A percentile compares a stretch with the other conserved stretches of the same genome.
These are phyloP conservation scores for Chloropsis cyanopogon DNA, from an alignment of 2,113 vertebrate genomes.

Conservation along the genomic window DNA sequence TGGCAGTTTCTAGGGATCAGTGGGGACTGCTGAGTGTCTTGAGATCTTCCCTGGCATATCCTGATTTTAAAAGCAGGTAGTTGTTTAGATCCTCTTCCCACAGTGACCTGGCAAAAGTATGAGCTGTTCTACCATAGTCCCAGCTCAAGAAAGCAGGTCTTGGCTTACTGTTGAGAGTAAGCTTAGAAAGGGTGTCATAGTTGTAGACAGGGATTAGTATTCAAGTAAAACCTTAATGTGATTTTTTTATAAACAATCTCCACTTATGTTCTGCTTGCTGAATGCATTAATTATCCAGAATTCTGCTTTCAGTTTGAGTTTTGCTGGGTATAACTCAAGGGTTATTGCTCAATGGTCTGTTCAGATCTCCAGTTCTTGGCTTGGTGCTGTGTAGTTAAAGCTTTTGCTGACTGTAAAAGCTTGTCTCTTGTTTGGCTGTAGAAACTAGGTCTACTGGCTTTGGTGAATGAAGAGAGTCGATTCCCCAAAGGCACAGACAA, in stretches of 20 bases:
- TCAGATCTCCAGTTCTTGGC: not conserved
- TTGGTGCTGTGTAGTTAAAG: not conserved
- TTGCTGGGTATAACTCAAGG: not conserved
- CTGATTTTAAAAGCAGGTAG: not conserved
- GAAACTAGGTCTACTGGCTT: slow-evolving; percentile 91
- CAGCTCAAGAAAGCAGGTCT: not conserved
- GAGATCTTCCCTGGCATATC: not conserved
- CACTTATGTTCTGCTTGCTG: not conserved
- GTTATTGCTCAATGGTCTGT: not conserved
- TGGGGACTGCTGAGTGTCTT: not conserved
- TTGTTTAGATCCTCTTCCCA: not conserved
- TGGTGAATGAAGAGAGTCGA: slow-evolving; percentile 92
- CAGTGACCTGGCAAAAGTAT: not conserved
- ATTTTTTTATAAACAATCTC: not conserved
- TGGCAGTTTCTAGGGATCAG: not conserved
- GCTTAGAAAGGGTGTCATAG: not conserved
- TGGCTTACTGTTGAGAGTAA: not conserved
- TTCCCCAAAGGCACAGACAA: slow-evolving; percentile 94
- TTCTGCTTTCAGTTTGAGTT: not conserved
- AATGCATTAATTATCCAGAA: not conserved
- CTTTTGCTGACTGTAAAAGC: slow-evolving; percentile 32
- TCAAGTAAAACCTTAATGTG: not conserved
- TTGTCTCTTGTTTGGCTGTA: slow-evolving; percentile 58
- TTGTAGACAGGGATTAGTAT: not conserved
- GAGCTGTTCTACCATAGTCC: not conserved